Evolutionary conservation across 2,113 vertebrate species (phyloP).

Genomic region (Oreocharis arfaki): DNA sequence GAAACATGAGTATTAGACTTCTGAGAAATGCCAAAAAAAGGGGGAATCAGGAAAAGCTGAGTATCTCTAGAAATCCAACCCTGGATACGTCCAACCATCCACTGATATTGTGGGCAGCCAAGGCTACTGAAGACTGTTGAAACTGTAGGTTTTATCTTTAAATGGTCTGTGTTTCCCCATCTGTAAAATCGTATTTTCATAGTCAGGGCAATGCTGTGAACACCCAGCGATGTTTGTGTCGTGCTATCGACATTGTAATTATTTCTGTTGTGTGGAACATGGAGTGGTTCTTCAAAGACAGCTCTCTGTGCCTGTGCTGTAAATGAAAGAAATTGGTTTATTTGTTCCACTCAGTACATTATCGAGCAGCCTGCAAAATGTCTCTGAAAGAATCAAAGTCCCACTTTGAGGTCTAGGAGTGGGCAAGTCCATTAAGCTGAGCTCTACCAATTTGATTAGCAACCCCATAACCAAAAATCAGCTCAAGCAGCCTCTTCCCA

Average conservation of each 20-base stretch:
- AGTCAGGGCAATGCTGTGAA: not conserved
- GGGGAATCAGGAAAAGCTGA: not conserved
- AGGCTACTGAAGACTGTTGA: not conserved
- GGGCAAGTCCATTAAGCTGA: slow-evolving; percentile 53
- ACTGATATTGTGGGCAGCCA: not conserved
- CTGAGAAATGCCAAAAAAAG: not conserved
- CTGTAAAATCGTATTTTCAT: not conserved
- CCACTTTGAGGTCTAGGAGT: slow-evolving; percentile 44
- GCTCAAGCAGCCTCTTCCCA: not conserved
- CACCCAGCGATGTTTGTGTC: not conserved
- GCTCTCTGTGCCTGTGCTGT: slow-evolving; percentile 30
- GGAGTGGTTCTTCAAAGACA: slow-evolving; percentile 58
- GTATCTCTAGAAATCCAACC: not conserved
- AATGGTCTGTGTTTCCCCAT: not conserved
- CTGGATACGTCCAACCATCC: not conserved
- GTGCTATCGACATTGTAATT: not conserved
- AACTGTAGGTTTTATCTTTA: not conserved
- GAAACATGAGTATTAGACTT: not conserved
- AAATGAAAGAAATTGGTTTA: slow-evolving; percentile 64
- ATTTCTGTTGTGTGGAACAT: slow-evolving; percentile 3
- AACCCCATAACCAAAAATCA: slow-evolving; percentile 30
- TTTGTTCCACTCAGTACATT: slow-evolving; percentile 44
- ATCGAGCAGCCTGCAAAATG: slow-evolving; percentile 55
- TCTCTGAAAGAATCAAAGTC: slow-evolving; percentile 69
- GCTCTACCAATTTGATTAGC: slow-evolving; percentile 58